Evolutionary conservation across 2,113 vertebrate genomes (phyloP).

Genomic region (Calidris pugnax): DNA sequence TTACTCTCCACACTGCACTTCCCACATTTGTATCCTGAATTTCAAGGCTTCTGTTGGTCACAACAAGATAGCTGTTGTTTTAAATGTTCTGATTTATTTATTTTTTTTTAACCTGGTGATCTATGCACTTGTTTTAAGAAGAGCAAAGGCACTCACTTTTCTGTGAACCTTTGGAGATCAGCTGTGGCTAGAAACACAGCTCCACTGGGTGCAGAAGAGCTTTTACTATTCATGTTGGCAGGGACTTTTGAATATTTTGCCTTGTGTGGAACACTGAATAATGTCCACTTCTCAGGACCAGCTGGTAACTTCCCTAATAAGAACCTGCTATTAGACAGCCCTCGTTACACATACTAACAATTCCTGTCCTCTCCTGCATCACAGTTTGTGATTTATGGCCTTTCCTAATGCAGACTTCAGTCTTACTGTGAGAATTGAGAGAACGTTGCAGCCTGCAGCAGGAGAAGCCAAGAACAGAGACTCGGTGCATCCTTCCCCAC

Average conservation of each 20-base stretch:
- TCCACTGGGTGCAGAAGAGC: background rate
- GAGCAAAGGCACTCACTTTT: background rate
- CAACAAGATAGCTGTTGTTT: accelerated
- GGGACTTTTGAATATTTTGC: background rate
- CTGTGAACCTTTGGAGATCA: background rate
- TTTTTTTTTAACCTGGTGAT: background rate
- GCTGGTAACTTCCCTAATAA: background rate
- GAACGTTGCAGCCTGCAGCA: background rate
- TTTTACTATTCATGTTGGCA: background rate
- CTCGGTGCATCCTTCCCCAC: background rate
- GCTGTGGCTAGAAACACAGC: background rate
- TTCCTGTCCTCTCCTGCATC: background rate
- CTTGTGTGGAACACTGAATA: background rate
- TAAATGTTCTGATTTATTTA: background rate
- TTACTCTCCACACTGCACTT: background rate
- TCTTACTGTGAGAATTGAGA: background rate
- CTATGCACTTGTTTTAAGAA: background rate
- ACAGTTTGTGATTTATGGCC: background rate
- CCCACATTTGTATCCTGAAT: background rate
- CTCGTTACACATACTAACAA: background rate
- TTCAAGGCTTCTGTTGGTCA: background rate
- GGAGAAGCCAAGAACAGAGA: background rate
- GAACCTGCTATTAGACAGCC: background rate
- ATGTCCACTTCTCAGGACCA: background rate
- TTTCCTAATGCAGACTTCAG: background rate